These are phyloP conservation scores for Liolophura sinensis DNA, from an alignment of 1,140 invertebrate genomes.

Conservation along the genomic window DNA sequence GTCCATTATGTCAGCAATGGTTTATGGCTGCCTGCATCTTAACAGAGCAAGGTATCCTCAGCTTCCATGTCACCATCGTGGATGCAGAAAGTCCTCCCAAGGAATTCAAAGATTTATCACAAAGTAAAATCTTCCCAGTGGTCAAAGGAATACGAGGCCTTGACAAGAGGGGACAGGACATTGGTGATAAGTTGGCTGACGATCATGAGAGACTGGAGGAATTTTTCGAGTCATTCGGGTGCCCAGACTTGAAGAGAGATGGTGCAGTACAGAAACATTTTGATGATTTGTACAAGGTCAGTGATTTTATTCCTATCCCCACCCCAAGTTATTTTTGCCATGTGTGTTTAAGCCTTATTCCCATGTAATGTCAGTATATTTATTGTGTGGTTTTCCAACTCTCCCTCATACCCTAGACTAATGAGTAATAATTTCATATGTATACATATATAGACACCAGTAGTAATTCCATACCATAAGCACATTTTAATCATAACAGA, in stretches of 20 bases:
- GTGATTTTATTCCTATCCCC: conserved; percentile 10
- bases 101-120: conserved; percentile 42
- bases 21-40: conserved; percentile 54
- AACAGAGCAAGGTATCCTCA: conserved; percentile 42
- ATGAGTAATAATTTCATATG: too few species aligned
- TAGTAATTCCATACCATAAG: too few species aligned
- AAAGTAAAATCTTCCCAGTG: conserved; percentile 48
- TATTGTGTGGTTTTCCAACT: too few species aligned
- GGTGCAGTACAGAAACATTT: conserved; percentile 46
- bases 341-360: too few species aligned
- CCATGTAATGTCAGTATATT: too few species aligned
- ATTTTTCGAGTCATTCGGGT: conserved; percentile 44
- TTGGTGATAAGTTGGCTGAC: conserved; percentile 40
- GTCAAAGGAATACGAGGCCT: conserved; percentile 32
- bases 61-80: conserved; percentile 53
- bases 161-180: conserved; percentile 33
- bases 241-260: conserved; percentile 36
- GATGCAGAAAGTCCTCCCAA: conserved; percentile 48
- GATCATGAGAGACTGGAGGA: conserved; percentile 48
- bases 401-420: too few species aligned
- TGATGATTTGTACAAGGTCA: conserved; percentile 59
- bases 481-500: too few species aligned
- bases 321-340: too few species aligned
- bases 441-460: too few species aligned
- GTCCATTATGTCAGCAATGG: conserved; percentile 54